phyloP scores from a whole-genome alignment of 2,797 vertebrate genomes.

The Eutrigla gurnardus region DNA sequence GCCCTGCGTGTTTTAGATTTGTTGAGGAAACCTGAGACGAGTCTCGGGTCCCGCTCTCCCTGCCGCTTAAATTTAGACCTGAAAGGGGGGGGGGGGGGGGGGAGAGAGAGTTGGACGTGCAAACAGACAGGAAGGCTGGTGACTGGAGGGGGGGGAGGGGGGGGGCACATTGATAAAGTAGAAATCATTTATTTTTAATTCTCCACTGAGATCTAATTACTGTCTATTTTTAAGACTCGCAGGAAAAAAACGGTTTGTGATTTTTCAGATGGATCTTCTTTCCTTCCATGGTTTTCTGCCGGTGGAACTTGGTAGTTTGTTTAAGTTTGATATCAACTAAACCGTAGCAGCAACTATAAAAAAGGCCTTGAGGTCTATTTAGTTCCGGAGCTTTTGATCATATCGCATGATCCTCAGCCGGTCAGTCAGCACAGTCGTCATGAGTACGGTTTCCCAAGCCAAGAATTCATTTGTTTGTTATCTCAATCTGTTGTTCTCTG shows the following conservation, averaged over 20 bases:
- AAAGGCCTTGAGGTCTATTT: background rate
- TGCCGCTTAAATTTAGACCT: slow-evolving; percentile 79
- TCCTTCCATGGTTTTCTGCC: slow-evolving; percentile 18
- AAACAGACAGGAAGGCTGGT: slow-evolving; percentile 75
- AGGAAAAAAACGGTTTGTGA: slow-evolving; percentile 64
- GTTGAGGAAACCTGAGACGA: slow-evolving; percentile 74
- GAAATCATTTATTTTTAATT: slow-evolving; percentile 92
- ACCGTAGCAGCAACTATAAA: background rate
- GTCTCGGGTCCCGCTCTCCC: slow-evolving; percentile 50
- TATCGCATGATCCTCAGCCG: background rate
- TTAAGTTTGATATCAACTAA: slow-evolving; percentile 21
- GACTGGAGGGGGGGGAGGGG: slow-evolving; percentile 69
- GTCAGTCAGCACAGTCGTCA: background rate
- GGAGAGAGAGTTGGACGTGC: slow-evolving; percentile 31
- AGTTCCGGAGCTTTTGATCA: slow-evolving; percentile 3
- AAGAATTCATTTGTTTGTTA: background rate
- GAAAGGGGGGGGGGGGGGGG: slow-evolving; percentile 43
- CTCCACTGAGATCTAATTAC: slow-evolving; percentile 88
- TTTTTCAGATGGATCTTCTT: slow-evolving; percentile 72
- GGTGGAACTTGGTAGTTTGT: slow-evolving; percentile 29
- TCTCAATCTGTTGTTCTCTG: background rate
- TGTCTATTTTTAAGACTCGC: slow-evolving; percentile 85
- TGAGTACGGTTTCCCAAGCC: background rate
- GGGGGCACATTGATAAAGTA: slow-evolving; percentile 85
- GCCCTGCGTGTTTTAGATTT: slow-evolving; percentile 55